These are phyloP conservation scores for Mallateleia sp. DNA, from an alignment of 2,888 invertebrate species.

Conservation along the genomic window DNA sequence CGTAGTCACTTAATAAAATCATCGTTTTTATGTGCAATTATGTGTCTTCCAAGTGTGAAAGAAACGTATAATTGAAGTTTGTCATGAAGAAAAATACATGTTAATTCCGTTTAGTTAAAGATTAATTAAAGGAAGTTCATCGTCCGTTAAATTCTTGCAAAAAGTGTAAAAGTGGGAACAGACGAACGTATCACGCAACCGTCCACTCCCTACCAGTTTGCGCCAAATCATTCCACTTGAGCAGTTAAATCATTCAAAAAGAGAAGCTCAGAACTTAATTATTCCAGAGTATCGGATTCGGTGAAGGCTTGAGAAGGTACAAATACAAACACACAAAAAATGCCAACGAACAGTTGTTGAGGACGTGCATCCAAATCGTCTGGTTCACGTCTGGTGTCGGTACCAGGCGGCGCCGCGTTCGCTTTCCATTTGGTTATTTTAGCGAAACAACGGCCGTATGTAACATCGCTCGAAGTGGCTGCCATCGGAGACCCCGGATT, in stretches of 20 bases:
- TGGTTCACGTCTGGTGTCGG: conserved; percentile 53
- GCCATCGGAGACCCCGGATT: conserved; percentile 32
- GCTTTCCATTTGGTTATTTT: conserved; percentile 54
- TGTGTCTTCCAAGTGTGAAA: too few species aligned
- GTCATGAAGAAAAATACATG: too few species aligned
- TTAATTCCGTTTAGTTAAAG: too few species aligned
- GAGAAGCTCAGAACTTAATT: not conserved
- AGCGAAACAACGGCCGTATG: conserved; percentile 46
- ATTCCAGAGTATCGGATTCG: not conserved
- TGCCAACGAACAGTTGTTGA: not conserved
- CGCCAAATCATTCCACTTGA: not conserved
- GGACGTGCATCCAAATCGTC: conserved; percentile 34
- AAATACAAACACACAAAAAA: conserved; percentile 10
- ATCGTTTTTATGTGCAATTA: too few species aligned
- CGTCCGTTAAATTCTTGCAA: too few species aligned
- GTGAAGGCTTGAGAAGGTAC: not conserved
- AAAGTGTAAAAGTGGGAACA: too few species aligned
- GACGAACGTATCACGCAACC: too few species aligned
- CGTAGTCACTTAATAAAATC: too few species aligned
- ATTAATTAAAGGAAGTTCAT: too few species aligned
- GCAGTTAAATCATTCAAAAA: not conserved
- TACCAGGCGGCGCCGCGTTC: conserved; percentile 42
- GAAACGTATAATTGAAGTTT: too few species aligned
- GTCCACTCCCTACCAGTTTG: too few species aligned
- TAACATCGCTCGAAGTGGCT: conserved; percentile 26